A percentile compares a stretch with the other conserved stretches of the same genome.
Conservation (phyloP, 2,888 invertebrate species). For the Mechanitis messenoides region DNA sequence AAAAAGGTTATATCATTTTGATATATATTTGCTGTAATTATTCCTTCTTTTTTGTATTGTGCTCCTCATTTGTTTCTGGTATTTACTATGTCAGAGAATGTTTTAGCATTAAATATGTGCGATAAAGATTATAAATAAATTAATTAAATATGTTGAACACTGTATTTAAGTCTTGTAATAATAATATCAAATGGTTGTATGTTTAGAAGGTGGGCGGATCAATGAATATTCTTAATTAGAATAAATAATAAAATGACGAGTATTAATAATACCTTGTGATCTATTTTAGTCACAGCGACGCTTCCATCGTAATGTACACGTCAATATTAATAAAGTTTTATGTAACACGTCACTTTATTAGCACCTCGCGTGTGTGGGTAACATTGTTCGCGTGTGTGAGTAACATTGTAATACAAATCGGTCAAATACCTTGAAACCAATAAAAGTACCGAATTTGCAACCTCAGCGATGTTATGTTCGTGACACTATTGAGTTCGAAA, state of each 20-base stretch:
- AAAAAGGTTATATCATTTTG: too few relatives aligned
- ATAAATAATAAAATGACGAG: background rate
- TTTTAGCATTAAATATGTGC: too few relatives aligned
- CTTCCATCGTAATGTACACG: background rate
- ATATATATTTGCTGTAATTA: too few relatives aligned
- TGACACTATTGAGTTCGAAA: slow-evolving; percentile 18
- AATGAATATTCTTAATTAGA: too few relatives aligned
- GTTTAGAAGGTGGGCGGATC: too few relatives aligned
- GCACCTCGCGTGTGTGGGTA: slow-evolving; percentile 28
- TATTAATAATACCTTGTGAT: background rate
- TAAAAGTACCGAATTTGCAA: slow-evolving; percentile 35
- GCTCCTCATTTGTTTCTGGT: too few relatives aligned
- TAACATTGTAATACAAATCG: slow-evolving; percentile 34
- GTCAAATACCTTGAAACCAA: slow-evolving; percentile 37
- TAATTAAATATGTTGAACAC: too few relatives aligned
- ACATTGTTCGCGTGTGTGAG: slow-evolving; percentile 32
- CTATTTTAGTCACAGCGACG: background rate
- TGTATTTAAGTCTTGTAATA: too few relatives aligned
- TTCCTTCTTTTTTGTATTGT: too few relatives aligned
- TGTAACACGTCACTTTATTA: slow-evolving; percentile 9
- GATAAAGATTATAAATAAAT: too few relatives aligned
- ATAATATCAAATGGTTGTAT: too few relatives aligned
- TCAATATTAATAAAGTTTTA: background rate
- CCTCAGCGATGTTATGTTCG: slow-evolving; percentile 25
- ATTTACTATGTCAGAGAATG: too few relatives aligned